These are phyloP conservation scores for Ochotona princeps DNA, from an alignment of 2,113 vertebrate genomes.

Conservation along the genomic window DNA sequence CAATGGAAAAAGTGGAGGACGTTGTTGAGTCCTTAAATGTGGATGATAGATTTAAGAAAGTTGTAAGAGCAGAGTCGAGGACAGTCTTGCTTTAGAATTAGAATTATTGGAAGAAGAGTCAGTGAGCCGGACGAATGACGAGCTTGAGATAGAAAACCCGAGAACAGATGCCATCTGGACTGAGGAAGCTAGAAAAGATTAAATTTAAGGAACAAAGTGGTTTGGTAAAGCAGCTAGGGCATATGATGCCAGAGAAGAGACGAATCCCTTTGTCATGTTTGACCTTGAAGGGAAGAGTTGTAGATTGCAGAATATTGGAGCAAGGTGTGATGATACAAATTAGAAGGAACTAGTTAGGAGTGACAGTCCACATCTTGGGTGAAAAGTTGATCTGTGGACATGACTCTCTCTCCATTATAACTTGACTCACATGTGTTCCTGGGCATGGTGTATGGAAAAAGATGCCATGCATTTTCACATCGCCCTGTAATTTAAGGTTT, in stretches of 20 bases:
- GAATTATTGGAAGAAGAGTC: background rate
- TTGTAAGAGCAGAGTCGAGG: background rate
- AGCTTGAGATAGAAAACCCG: background rate
- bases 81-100: background rate
- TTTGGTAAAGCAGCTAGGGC: background rate
- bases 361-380: background rate
- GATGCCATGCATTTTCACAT: constrained; percentile 42
- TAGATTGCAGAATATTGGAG: background rate
- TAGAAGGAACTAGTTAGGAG: background rate
- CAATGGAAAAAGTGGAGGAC: background rate
- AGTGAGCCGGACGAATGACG: background rate
- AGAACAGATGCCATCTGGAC: background rate
- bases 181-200: background rate
- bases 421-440: constrained; percentile 14
- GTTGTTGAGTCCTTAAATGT: background rate
- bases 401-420: constrained; percentile 51
- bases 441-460: background rate
- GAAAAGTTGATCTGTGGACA: background rate
- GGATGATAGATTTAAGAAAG: background rate
- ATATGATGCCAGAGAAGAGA: background rate
- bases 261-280: background rate
- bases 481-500: constrained; percentile 64
- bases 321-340: background rate
- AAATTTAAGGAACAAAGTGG: background rate
- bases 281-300: background rate